phyloP scores from a whole-genome alignment of 2,888 invertebrate species.

The Escarpia spicata region DNA sequence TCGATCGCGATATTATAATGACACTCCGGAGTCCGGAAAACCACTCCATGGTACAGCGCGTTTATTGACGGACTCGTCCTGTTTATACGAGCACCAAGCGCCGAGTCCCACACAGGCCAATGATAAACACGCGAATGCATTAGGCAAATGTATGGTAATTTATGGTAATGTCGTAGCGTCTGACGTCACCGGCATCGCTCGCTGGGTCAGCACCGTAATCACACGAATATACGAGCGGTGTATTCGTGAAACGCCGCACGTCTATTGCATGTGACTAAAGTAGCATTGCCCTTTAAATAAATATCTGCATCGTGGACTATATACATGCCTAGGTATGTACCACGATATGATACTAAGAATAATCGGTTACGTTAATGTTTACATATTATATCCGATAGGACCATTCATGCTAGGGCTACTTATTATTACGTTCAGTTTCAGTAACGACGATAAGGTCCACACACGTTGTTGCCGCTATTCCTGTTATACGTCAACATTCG shows the following conservation, averaged over 20 bases:
- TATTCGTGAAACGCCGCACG: not conserved
- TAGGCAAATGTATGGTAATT: conserved; percentile 2
- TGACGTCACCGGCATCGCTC: not conserved
- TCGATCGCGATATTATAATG: conserved; percentile 16
- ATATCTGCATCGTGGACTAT: not conserved
- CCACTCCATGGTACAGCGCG: not conserved
- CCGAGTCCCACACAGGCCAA: not conserved
- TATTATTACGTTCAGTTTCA: too few relatives aligned
- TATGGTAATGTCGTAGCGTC: not conserved
- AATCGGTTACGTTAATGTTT: not conserved
- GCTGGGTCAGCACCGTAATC: not conserved
- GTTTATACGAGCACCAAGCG: not conserved
- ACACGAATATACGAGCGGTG: not conserved
- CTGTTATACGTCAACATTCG: too few relatives aligned
- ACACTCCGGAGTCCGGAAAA: too few relatives aligned
- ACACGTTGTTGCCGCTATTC: too few relatives aligned
- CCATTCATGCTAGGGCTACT: too few relatives aligned
- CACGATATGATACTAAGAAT: not conserved
- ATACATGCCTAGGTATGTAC: not conserved
- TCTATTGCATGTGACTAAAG: not conserved
- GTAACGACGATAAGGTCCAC: too few relatives aligned
- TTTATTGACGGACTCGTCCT: not conserved
- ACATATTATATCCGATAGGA: too few relatives aligned
- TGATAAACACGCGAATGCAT: not conserved
- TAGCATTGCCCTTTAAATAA: not conserved